These are phyloP conservation scores for Nycticryphes semicollaris DNA, from an alignment of 2,113 vertebrate genomes.

Conservation along the genomic window DNA sequence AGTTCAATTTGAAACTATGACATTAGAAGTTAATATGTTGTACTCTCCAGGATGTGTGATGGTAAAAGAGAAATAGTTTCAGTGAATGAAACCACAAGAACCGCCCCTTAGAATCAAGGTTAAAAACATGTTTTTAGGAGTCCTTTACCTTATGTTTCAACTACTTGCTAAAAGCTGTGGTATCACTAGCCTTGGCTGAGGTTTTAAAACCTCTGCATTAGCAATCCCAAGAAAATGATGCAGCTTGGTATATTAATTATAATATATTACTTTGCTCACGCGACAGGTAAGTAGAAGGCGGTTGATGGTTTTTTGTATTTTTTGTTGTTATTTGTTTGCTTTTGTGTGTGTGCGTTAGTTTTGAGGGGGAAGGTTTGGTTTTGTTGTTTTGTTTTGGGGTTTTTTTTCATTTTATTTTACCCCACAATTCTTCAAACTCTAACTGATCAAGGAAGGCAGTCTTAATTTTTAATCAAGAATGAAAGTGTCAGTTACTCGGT, in stretches of 20 bases:
- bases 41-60: background rate
- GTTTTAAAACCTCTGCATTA: background rate
- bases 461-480: background rate
- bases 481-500: background rate
- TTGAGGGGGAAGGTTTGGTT: background rate
- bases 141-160: background rate
- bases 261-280: background rate
- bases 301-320: no score
- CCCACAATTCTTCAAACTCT: background rate
- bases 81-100: slow-evolving; percentile 38
- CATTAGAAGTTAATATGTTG: background rate
- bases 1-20: background rate
- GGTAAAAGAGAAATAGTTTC: background rate
- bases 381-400: background rate
- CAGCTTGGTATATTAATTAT: background rate
- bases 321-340: no score
- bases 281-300: background rate
- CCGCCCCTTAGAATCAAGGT: background rate
- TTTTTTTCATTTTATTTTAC: background rate
- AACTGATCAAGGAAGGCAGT: background rate
- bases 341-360: background rate
- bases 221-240: background rate
- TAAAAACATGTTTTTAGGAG: slow-evolving; percentile 15
- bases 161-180: background rate
- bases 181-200: background rate